A percentile compares a stretch with the other conserved stretches of the same genome.
Evolutionary conservation across 2,797 vertebrate genomes (phyloP).

Genomic region (Decapterus maruadsi): DNA sequence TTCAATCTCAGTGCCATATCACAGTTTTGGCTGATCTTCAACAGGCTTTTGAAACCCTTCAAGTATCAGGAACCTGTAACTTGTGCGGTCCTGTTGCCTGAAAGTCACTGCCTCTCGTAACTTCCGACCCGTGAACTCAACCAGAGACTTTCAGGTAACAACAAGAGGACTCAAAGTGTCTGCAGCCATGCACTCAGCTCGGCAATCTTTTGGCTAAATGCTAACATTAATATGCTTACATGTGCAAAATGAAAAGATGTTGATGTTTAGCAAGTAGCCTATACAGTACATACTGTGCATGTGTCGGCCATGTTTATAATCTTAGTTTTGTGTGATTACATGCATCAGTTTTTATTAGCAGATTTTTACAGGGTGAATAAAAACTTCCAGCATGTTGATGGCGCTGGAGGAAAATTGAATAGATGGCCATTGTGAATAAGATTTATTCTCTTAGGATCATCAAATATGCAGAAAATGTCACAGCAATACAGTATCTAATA

Average conservation of each 20-base stretch:
- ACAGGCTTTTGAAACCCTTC: slow-evolving; percentile 96
- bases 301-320: background rate
- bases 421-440: background rate
- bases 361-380: background rate
- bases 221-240: background rate
- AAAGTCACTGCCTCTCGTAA: too few species aligned
- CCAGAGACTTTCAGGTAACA: slow-evolving; percentile 96
- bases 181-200: background rate
- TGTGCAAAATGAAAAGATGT: background rate
- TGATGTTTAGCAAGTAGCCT: background rate
- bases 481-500: background rate
- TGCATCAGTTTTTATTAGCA: background rate
- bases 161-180: background rate
- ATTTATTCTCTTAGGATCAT: slow-evolving; percentile 4
- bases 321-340: background rate
- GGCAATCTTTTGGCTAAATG: background rate
- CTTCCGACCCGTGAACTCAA: too few species aligned
- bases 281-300: background rate
- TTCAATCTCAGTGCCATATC: slow-evolving; percentile 97
- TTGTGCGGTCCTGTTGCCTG: too few species aligned
- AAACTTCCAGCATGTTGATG: background rate
- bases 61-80: slow-evolving; percentile 99
- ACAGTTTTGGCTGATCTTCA: slow-evolving; percentile 94
- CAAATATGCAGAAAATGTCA: background rate
- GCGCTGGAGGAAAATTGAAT: background rate